phyloP scores from a whole-genome alignment of 2,113 vertebrate genomes.

The Cheirogaleus medius region DNA sequence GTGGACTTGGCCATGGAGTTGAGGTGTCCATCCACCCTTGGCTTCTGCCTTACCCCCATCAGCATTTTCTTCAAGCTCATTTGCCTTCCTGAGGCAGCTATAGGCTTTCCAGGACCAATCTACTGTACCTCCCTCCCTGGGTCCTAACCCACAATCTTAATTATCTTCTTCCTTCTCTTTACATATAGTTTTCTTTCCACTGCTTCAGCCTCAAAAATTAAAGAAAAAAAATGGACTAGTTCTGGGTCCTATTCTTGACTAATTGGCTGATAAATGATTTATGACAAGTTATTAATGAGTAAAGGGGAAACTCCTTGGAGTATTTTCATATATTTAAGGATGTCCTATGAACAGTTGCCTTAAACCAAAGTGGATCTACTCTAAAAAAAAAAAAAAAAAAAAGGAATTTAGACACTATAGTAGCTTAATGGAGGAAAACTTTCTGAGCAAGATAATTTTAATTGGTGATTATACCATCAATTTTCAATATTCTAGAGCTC shows the following conservation, averaged over 20 bases:
- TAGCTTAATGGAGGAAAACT: not conserved
- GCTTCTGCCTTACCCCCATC: not conserved
- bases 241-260: not conserved
- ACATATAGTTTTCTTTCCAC: not conserved
- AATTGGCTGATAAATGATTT: not conserved
- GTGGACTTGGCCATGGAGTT: no score
- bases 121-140: not conserved
- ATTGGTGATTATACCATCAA: not conserved
- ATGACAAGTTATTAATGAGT: not conserved
- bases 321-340: not conserved
- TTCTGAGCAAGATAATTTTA: not conserved
- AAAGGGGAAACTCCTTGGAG: not conserved
- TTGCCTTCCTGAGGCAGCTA: not conserved
- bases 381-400: not conserved
- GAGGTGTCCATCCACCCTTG: not conserved
- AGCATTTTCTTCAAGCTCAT: not conserved
- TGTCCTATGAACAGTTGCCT: not conserved
- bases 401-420: not conserved
- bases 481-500: not conserved
- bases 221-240: not conserved
- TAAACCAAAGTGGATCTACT: not conserved
- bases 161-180: not conserved
- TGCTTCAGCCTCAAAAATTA: not conserved
- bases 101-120: not conserved
- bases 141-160: not conserved